These are phyloP conservation scores for Eulithis testata DNA, from an alignment of 2,888 invertebrate species.

Conservation along the genomic window DNA sequence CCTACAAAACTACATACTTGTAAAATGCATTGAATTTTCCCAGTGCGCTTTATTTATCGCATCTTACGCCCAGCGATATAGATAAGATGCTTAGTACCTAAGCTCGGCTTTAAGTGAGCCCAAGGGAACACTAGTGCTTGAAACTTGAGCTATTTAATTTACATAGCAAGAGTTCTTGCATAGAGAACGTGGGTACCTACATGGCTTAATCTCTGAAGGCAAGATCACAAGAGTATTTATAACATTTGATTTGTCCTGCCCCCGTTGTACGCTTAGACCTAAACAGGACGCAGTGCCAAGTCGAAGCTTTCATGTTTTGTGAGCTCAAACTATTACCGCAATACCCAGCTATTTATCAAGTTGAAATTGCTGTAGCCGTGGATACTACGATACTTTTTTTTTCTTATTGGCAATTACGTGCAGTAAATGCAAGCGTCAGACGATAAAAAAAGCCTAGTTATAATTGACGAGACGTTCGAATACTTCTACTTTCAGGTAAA, in stretches of 20 bases:
- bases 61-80: slow-evolving; percentile 30
- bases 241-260: slow-evolving; percentile 12
- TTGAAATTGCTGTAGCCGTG: too few species aligned
- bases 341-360: too few species aligned
- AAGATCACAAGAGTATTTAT: slow-evolving; percentile 7
- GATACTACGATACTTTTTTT: too few species aligned
- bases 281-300: too few species aligned
- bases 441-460: too few species aligned
- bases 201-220: slow-evolving; percentile 10
- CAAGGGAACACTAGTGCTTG: slow-evolving; percentile 36
- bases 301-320: too few species aligned
- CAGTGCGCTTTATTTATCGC: slow-evolving; percentile 15
- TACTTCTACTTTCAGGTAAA: too few species aligned
- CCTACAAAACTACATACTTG: not conserved
- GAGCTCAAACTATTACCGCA: too few species aligned
- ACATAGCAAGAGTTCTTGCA: slow-evolving; percentile 32
- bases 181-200: slow-evolving; percentile 30
- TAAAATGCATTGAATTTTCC: slow-evolving; percentile 21
- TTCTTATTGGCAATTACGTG: too few species aligned
- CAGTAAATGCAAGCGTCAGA: too few species aligned
- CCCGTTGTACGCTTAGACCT: too few species aligned
- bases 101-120: slow-evolving; percentile 41
- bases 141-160: slow-evolving; percentile 41
- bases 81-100: slow-evolving; percentile 38
- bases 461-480: too few species aligned